Evolutionary conservation across 2,797 vertebrate species (phyloP).

Genomic region (Simalia tracyae): DNA sequence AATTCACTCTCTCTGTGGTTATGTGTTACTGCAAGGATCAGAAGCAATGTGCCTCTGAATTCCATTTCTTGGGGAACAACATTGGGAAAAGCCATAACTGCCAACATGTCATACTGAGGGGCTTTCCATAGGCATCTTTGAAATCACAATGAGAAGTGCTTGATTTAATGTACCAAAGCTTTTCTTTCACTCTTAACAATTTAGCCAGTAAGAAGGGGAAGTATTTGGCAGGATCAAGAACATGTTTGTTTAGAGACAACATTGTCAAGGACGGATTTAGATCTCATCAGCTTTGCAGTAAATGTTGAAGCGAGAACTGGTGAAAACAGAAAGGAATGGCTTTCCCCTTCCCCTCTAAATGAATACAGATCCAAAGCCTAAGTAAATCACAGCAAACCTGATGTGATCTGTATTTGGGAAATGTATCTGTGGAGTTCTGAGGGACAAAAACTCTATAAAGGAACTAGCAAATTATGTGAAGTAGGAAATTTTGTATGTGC

Average conservation of each 20-base stretch:
- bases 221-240: neutral
- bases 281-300: neutral
- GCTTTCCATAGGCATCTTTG: neutral
- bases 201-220: neutral
- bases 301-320: neutral
- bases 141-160: neutral
- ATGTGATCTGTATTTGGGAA: neutral
- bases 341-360: neutral
- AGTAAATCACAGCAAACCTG: neutral
- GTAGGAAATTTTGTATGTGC: neutral
- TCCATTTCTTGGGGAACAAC: neutral
- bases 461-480: constrained; percentile 14
- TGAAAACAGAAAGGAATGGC: neutral
- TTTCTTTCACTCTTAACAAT: neutral
- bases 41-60: neutral
- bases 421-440: neutral
- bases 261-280: neutral
- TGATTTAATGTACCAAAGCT: neutral
- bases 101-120: neutral
- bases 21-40: neutral
- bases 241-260: neutral
- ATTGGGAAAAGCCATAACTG: neutral
- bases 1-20: neutral
- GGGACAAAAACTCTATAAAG: neutral
- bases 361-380: neutral